Conservation (phyloP, 1,140 invertebrate species). For the Cyphomyrmex costatus region DNA sequence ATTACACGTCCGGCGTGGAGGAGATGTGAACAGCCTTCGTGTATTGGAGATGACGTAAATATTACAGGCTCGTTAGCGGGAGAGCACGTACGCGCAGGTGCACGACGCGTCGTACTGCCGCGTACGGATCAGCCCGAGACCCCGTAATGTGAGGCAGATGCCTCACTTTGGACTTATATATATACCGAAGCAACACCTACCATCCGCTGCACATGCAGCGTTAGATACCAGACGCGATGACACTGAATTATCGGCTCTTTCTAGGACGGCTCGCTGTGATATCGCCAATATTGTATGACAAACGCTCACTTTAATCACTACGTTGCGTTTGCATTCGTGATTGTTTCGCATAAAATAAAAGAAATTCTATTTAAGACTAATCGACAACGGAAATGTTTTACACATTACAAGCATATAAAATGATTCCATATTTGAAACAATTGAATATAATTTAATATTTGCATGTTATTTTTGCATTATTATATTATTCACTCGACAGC, state of each 20-base stretch:
- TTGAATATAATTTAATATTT: neutral
- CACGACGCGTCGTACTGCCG: conserved; percentile 50
- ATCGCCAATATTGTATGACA: neutral
- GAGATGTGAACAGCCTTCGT: conserved; percentile 79
- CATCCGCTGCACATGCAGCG: neutral
- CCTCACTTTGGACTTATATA: conserved; percentile 31
- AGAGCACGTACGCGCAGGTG: conserved; percentile 76
- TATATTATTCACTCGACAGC: neutral
- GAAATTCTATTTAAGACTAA: neutral
- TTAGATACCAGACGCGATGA: neutral
- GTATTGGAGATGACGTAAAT: conserved; percentile 79
- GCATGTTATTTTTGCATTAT: neutral
- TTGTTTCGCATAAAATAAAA: neutral
- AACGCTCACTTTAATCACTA: neutral
- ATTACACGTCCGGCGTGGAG: conserved; percentile 74
- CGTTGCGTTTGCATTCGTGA: neutral
- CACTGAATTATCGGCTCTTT: conserved; percentile 6
- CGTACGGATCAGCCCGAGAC: conserved; percentile 12
- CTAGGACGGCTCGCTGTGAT: neutral
- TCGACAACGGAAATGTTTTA: conserved; percentile 16
- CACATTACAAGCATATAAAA: neutral
- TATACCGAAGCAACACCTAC: conserved; percentile 30
- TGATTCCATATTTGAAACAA: neutral
- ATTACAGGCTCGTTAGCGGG: conserved; percentile 81
- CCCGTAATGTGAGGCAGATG: conserved; percentile 54